phyloP scores from a whole-genome alignment of 2,888 invertebrate species.

The Oscheius sp. region DNA sequence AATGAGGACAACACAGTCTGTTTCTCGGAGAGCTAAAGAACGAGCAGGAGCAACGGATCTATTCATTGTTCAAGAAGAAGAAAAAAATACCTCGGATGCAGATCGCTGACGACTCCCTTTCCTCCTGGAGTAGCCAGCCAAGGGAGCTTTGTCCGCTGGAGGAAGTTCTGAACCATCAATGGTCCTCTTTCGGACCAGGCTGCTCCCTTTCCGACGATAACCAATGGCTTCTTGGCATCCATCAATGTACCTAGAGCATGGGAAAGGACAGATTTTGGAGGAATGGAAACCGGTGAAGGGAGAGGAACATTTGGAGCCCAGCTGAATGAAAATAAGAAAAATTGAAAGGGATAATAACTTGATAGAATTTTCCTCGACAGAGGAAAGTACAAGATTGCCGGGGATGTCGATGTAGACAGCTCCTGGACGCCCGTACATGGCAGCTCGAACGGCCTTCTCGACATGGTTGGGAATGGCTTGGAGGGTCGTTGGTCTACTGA shows the following conservation, averaged over 20 bases:
- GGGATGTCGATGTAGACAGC: conserved; percentile 90
- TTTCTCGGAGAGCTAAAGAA: conserved; percentile 80
- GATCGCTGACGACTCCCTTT: conserved; percentile 71
- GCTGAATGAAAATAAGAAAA: conserved; percentile 18
- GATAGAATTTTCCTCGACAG: conserved; percentile 50
- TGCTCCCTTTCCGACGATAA: conserved; percentile 88
- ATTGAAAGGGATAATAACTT: conserved; percentile 14
- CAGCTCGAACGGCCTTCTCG: conserved; percentile 80
- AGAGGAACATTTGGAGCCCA: conserved; percentile 71
- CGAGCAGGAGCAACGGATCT: conserved; percentile 67
- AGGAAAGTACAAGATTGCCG: conserved; percentile 77
- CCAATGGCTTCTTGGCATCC: conserved; percentile 81
- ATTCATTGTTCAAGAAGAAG: not conserved
- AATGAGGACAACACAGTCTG: conserved; percentile 86
- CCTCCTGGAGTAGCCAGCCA: conserved; percentile 96
- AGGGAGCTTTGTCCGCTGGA: conserved; percentile 81
- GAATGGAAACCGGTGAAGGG: conserved; percentile 78
- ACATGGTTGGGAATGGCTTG: conserved; percentile 56
- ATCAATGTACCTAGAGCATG: conserved; percentile 79
- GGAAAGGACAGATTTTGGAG: conserved; percentile 79
- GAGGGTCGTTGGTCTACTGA: conserved; percentile 84
- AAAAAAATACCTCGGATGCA: conserved; percentile 10
- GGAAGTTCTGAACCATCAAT: conserved; percentile 67
- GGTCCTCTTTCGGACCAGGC: conserved; percentile 65
- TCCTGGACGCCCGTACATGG: conserved; percentile 88